Evolutionary conservation across 2,113 vertebrate species (phyloP).

Genomic region (Tiliqua scincoides): DNA sequence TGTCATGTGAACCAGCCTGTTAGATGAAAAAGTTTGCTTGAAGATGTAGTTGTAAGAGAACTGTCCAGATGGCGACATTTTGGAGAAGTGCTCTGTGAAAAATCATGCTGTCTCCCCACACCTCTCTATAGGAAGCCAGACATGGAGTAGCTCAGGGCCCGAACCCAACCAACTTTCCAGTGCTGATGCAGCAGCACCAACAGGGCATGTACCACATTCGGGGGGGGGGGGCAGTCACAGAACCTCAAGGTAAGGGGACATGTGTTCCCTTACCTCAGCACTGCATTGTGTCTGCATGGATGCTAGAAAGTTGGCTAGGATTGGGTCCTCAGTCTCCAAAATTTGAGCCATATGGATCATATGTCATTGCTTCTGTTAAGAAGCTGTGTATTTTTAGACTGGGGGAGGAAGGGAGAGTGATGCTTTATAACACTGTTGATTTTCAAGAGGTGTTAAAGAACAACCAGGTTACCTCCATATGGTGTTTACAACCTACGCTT

Average conservation of each 20-base stretch:
- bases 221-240: no score
- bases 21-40: not conserved
- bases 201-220: no score
- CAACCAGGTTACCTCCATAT: slow-evolving; percentile 3
- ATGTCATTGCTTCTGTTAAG: not conserved
- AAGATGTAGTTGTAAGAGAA: not conserved
- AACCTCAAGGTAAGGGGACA: no score
- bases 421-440: slow-evolving; percentile 4
- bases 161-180: no score
- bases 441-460: slow-evolving; percentile 9
- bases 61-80: not conserved
- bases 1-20: not conserved
- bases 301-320: no score
- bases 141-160: not conserved
- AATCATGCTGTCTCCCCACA: not conserved
- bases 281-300: no score
- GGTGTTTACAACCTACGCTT: not conserved
- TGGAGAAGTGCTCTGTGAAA: not conserved
- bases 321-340: not conserved
- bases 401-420: not conserved
- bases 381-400: not conserved
- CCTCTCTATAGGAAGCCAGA: not conserved
- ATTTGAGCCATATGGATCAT: not conserved
- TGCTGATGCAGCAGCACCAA: no score
- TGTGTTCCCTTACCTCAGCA: no score